Percentiles rank a stretch among this genome's conserved stretches.
phyloP scores from a whole-genome alignment of 2,888 invertebrate species.

The Silvanus unidentatus region DNA sequence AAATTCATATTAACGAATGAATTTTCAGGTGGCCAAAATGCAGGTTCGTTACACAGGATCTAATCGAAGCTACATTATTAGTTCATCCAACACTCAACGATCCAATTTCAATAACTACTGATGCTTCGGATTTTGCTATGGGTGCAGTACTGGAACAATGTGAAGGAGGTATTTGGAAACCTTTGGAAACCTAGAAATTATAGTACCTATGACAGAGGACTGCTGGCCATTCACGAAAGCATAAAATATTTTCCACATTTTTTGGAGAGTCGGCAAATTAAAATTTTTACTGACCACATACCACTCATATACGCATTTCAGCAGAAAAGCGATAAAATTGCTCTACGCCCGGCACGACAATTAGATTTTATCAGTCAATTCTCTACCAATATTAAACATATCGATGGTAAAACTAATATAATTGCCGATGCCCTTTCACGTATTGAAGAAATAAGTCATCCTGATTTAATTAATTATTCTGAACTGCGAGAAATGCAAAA shows the following conservation, averaged over 20 bases:
- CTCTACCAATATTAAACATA: slow-evolving; percentile 34
- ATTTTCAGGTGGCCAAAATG: too few relatives aligned
- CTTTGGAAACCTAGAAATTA: slow-evolving; percentile 39
- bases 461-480: neutral
- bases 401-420: slow-evolving; percentile 33
- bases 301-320: slow-evolving; percentile 34
- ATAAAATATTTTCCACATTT: slow-evolving; percentile 7
- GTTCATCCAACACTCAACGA: neutral
- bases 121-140: slow-evolving; percentile 21
- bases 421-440: slow-evolving; percentile 35
- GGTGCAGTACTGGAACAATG: slow-evolving; percentile 39
- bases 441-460: slow-evolving; percentile 3
- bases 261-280: slow-evolving; percentile 8
- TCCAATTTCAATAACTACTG: slow-evolving; percentile 9
- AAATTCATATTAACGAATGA: too few relatives aligned
- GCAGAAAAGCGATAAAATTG: slow-evolving; percentile 25
- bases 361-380: slow-evolving; percentile 33
- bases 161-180: slow-evolving; percentile 26
- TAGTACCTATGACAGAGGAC: slow-evolving; percentile 28
- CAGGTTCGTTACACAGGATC: too few relatives aligned
- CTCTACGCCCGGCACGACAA: slow-evolving; percentile 36
- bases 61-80: neutral
- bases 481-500: slow-evolving; percentile 7
- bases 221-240: slow-evolving; percentile 9
- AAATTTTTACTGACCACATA: slow-evolving; percentile 34